phyloP scores from a whole-genome alignment of 2,797 vertebrate genomes.

The Clarias platycephalus region DNA sequence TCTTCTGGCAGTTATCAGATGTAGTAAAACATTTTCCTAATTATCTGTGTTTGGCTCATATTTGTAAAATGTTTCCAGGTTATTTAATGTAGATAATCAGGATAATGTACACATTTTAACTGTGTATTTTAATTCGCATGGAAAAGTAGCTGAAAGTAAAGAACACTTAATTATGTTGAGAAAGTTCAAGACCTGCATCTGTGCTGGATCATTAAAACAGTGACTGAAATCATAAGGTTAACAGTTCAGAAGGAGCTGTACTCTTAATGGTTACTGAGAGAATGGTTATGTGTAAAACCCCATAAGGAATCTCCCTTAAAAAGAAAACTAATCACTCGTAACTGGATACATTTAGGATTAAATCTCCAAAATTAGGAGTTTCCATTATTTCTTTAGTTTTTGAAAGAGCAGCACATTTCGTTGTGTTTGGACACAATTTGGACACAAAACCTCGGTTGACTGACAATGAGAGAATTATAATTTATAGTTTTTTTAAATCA shows the following conservation, averaged over 20 bases:
- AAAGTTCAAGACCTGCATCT: not conserved
- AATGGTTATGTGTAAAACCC: not conserved
- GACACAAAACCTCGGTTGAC: not conserved
- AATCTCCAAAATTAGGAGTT: not conserved
- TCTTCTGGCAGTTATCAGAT: not conserved
- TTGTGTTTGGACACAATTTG: not conserved
- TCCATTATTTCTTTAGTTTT: not conserved
- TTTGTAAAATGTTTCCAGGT: not conserved
- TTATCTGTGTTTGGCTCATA: not conserved
- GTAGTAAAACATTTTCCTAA: not conserved
- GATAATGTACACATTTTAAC: not conserved
- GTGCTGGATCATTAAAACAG: not conserved
- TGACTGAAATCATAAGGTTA: not conserved
- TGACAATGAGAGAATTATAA: not conserved
- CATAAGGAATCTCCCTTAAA: not conserved
- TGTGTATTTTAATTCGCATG: not conserved
- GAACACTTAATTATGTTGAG: not conserved
- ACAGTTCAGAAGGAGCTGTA: not conserved
- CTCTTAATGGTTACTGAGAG: not conserved
- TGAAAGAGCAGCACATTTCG: not conserved
- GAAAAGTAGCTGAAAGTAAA: not conserved
- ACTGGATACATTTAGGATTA: not conserved
- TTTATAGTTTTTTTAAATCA: not conserved
- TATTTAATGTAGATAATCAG: not conserved
- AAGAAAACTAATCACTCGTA: not conserved